Evolutionary conservation across 2,888 invertebrate genomes (phyloP), one percentile per base, ranked within the genome.

Genomic region (Scelioninae gen. 1): DNA sequence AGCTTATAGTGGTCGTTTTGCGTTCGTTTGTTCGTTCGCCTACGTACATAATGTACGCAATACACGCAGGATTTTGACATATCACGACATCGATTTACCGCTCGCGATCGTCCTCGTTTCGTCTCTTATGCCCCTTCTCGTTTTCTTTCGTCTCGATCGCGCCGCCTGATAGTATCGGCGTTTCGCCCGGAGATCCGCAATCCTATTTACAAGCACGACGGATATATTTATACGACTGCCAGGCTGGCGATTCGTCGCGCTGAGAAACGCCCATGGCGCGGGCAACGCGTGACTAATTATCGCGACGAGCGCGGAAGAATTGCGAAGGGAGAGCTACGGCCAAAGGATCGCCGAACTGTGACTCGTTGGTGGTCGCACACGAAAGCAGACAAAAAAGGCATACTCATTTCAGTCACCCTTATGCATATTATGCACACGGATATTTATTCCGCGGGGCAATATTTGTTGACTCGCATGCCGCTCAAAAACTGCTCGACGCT

Each of bases 1-100:
- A n/a, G n/a, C n/a, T n/a, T n/a, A n/a, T n/a, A n/a, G n/a, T n/a
- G n/a, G n/a, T 69, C 56, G 40, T 81, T 75, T 75, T 51, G 62
- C 68, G 45, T 58, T 66, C 69, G 66, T 72, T 76, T 34, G 81
- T 62, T 66, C 77, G 65, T 47, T 82, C 75, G 75, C 71, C 65
- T 79, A 82, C 83, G 53, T 75, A 74, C 74, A 75, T 69, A 71
- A 76, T 69, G 53, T 66, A 81, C 62, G 76, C 34, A 69, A 82
- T 72, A 68, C 66, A 60, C 16, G 65, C 38, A 53, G 53, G 71
- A 75, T 83, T 83, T 53, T 83, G 87, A 85, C 81, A 85, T 87
- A 87, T 88, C 87, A 85, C 82, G 88, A 86, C 88, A 86, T 85
- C 84, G 88, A 88, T 88, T 88, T 87, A 86, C 84, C 84, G 84